Percentiles rank a stretch among this genome's conserved stretches.
Conservation (phyloP, 2,888 invertebrate species). For the Tenodera sinensis region DNA sequence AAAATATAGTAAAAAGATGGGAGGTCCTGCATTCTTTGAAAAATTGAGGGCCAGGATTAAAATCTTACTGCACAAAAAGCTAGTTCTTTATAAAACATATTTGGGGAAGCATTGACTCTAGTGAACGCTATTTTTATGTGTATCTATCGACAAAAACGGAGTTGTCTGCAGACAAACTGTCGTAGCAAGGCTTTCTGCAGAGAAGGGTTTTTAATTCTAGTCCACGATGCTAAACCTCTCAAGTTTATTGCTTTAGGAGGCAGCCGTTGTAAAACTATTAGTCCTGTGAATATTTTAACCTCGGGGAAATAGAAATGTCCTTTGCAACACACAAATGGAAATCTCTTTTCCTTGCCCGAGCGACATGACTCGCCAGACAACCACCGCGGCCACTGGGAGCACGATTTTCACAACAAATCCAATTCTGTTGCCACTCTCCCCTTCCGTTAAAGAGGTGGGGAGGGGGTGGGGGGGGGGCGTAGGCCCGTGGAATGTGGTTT, state of each 20-base stretch:
- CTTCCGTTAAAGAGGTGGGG: not conserved
- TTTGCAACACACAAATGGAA: not conserved
- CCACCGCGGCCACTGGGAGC: not conserved
- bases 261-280: not conserved
- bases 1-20: no score
- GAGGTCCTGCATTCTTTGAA: no score
- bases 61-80: no score
- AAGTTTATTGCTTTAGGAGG: not conserved
- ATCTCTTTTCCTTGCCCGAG: not conserved
- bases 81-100: no score
- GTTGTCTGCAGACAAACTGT: no score
- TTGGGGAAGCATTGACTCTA: no score
- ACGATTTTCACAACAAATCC: not conserved
- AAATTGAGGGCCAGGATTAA: no score
- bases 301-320: not conserved
- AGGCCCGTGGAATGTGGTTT: not conserved
- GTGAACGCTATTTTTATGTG: no score
- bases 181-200: no score
- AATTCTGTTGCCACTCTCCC: not conserved
- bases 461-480: not conserved
- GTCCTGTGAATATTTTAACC: not conserved
- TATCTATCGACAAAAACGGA: no score
- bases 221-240: not conserved
- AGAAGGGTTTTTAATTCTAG: no score
- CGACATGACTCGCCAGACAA: not conserved